phyloP scores from a whole-genome alignment of 2,797 vertebrate species.

The Lycodopsis pacificus region DNA sequence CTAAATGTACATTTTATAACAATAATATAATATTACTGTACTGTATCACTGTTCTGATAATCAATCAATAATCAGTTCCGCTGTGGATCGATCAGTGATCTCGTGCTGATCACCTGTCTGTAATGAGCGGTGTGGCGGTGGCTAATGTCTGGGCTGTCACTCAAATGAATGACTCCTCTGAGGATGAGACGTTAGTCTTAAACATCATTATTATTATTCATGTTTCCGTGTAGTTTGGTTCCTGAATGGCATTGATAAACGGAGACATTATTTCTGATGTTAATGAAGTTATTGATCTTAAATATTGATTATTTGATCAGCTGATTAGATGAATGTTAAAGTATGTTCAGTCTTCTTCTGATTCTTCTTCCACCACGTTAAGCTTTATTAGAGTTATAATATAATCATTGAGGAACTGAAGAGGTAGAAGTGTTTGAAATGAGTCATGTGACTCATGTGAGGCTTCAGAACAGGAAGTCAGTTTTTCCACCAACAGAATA shows the following conservation, averaged over 20 bases:
- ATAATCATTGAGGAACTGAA: not conserved
- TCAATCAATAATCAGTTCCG: not conserved
- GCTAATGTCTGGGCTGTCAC: not conserved
- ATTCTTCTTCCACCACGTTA: no score
- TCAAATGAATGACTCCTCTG: not conserved
- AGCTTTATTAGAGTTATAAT: not conserved
- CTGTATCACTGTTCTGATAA: not conserved
- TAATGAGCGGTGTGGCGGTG: not conserved
- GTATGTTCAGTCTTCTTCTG: not conserved
- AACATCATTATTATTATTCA: not conserved
- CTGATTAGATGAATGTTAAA: not conserved
- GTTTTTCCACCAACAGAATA: slow-evolving; percentile 6
- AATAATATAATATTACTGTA: accelerated
- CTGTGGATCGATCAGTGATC: not conserved
- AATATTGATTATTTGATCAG: not conserved
- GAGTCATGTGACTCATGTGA: slow-evolving; percentile 56
- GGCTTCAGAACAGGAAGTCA: slow-evolving; percentile 34
- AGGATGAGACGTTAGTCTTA: not conserved
- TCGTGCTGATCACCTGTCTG: not conserved
- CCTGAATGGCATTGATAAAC: not conserved
- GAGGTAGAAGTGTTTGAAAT: not conserved
- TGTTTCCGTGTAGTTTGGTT: not conserved
- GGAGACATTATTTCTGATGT: not conserved
- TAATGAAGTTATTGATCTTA: no score
- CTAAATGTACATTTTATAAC: not conserved